Conservation (phyloP, 2,888 invertebrate species). For the Dyspetes luteomarginatus region DNA sequence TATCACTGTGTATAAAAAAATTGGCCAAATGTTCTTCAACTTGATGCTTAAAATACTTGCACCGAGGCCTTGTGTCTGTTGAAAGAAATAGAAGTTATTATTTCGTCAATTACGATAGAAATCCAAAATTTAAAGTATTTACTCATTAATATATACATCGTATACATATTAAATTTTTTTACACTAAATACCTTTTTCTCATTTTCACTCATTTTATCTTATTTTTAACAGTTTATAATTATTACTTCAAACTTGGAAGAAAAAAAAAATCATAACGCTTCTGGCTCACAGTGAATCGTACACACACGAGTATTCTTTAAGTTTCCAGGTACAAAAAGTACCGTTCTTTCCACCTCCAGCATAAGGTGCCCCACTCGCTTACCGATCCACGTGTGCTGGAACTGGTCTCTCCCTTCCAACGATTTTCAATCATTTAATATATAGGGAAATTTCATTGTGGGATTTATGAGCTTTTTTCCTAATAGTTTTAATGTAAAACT, state of each 20-base stretch:
- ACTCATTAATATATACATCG: background rate
- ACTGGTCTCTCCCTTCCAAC: slow-evolving; percentile 52
- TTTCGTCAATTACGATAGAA: background rate
- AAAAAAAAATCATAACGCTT: no score
- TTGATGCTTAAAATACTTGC: slow-evolving; percentile 70
- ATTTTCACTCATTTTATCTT: no score
- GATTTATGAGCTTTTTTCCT: background rate
- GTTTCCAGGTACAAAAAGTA: slow-evolving; percentile 68
- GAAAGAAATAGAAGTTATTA: background rate
- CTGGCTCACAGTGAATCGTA: no score
- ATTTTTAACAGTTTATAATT: no score
- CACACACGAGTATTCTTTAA: no score
- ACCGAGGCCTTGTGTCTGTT: slow-evolving; percentile 13
- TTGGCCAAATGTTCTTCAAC: slow-evolving; percentile 73
- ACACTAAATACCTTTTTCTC: no score
- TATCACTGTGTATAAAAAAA: slow-evolving; percentile 71
- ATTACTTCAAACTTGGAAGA: no score
- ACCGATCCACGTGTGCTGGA: slow-evolving; percentile 60
- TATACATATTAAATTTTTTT: no score
- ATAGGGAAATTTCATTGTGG: background rate
- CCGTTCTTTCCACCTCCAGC: slow-evolving; percentile 67
- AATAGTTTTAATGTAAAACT: background rate
- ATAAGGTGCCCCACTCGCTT: slow-evolving; percentile 24
- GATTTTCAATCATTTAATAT: background rate
- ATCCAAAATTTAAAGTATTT: background rate